A percentile compares a stretch with the other conserved stretches of the same genome.
Evolutionary conservation across 2,888 invertebrate species (phyloP).

Genomic region (Tenthredo amoena): DNA sequence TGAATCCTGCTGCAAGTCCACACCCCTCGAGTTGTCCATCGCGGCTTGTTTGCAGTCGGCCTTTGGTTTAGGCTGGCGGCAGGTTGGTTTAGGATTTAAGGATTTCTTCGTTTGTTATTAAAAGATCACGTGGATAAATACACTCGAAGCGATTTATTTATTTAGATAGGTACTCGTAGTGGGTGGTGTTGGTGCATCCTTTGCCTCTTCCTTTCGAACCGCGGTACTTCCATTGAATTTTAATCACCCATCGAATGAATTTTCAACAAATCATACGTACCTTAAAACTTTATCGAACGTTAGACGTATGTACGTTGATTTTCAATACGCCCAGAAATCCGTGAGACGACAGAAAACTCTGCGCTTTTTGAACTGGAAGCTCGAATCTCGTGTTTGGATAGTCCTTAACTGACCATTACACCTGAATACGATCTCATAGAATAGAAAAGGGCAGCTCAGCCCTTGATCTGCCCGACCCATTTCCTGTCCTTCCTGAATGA

Average conservation of each 20-base stretch:
- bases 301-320: neutral
- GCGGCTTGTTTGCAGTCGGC: constrained; percentile 72
- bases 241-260: neutral
- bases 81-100: constrained; percentile 77
- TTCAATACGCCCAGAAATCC: neutral
- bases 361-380: constrained; percentile 63
- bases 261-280: neutral
- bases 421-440: constrained; percentile 73
- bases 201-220: neutral
- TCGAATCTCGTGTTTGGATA: constrained; percentile 71
- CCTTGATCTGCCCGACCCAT: constrained; percentile 76
- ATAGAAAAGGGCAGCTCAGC: constrained; percentile 72
- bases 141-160: constrained; percentile 70
- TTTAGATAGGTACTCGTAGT: constrained; percentile 60
- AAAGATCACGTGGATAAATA: constrained; percentile 75
- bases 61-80: constrained; percentile 65
- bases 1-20: constrained; percentile 62
- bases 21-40: constrained; percentile 49
- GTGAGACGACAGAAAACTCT: constrained; percentile 27
- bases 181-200: constrained; percentile 38
- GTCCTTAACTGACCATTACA: constrained; percentile 77
- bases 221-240: constrained; percentile 22
- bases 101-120: constrained; percentile 75
- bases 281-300: neutral
- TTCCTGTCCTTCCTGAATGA: constrained; percentile 73